These are phyloP conservation scores for Agrenia bidenticulata DNA, from an alignment of 2,888 invertebrate genomes.

Conservation along the genomic window DNA sequence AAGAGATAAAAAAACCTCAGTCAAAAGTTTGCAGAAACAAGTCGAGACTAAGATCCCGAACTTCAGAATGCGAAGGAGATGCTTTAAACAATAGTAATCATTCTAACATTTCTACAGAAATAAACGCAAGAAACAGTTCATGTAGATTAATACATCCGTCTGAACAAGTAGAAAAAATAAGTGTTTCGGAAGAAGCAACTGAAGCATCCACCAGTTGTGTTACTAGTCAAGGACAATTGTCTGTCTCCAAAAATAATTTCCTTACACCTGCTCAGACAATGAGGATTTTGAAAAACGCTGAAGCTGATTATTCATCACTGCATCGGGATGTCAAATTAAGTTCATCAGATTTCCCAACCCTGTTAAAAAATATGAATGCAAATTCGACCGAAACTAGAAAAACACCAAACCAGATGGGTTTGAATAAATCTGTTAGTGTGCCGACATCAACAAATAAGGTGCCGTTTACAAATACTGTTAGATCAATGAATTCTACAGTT, in stretches of 20 bases:
- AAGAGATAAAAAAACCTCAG: slow-evolving; percentile 10
- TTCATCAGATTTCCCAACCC: slow-evolving; percentile 11
- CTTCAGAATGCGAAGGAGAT: slow-evolving; percentile 30
- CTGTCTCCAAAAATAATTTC: neutral
- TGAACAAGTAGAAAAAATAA: too few species aligned
- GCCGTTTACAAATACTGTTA: slow-evolving; percentile 4
- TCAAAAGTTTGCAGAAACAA: slow-evolving; percentile 16
- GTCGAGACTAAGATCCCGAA: slow-evolving; percentile 33
- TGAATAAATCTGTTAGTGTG: too few species aligned
- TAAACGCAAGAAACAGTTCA: too few species aligned
- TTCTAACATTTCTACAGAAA: too few species aligned
- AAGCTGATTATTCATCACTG: neutral
- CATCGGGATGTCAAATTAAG: neutral
- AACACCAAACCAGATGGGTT: too few species aligned
- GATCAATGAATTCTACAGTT: neutral
- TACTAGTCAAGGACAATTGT: neutral
- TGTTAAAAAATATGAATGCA: neutral
- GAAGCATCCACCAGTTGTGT: neutral
- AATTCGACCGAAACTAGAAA: neutral
- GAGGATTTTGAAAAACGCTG: neutral
- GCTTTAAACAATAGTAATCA: too few species aligned
- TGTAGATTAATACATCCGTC: too few species aligned
- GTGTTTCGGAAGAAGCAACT: too few species aligned
- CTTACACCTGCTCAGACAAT: slow-evolving; percentile 5
- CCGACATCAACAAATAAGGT: neutral